A percentile compares a stretch with the other conserved stretches of the same genome.
Conservation (phyloP, 2,113 vertebrate genomes). For the Eudorcas thomsonii region DNA sequence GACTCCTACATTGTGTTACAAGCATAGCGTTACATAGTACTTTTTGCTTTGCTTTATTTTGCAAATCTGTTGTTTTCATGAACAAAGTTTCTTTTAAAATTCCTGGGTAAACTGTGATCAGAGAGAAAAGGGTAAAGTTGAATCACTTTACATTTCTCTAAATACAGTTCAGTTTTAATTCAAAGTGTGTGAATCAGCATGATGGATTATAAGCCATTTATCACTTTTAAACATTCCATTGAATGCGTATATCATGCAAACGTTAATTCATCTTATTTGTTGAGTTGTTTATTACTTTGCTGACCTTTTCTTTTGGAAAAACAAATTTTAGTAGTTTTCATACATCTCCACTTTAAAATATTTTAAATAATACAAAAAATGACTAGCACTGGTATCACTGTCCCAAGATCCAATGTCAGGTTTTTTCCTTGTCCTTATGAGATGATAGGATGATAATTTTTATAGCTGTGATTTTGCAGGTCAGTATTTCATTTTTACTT, state of each 20-base stretch:
- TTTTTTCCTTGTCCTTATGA: conserved; percentile 1
- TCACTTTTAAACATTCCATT: neutral
- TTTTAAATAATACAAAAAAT: neutral
- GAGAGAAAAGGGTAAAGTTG: neutral
- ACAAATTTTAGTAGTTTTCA: conserved; percentile 18
- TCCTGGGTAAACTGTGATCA: neutral
- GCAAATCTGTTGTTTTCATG: neutral
- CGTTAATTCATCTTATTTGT: neutral
- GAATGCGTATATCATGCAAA: neutral
- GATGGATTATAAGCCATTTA: neutral
- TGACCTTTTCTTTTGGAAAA: neutral
- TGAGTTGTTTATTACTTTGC: neutral
- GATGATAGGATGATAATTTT: neutral
- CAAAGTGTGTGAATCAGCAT: neutral
- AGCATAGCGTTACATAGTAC: neutral
- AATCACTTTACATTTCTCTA: neutral
- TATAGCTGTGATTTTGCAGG: neutral
- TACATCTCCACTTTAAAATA: neutral
- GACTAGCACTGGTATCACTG: neutral
- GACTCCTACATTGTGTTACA: neutral
- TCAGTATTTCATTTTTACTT: conserved; percentile 11
- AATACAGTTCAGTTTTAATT: neutral
- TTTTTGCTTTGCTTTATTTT: conserved; percentile 27
- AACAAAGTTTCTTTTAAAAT: neutral
- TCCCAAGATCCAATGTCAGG: conserved; percentile 19